Evolutionary conservation across 2,113 vertebrate species (phyloP).

Genomic region (Lepisosteus osseus): DNA sequence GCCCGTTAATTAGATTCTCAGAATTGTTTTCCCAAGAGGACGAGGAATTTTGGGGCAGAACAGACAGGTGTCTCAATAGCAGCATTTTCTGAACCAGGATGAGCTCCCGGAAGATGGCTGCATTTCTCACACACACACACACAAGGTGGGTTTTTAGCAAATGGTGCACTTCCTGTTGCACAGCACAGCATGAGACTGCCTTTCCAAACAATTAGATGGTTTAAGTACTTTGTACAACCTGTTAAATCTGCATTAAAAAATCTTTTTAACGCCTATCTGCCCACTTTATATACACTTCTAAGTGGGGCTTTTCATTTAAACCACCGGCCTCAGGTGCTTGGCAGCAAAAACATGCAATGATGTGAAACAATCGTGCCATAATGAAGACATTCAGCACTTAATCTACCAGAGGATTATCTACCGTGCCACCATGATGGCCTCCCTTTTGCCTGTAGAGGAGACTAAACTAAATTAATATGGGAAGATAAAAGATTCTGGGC

Average conservation of each 20-base stretch:
- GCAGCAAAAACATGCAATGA: constrained; percentile 4
- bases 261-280: not conserved
- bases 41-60: too few relatives aligned
- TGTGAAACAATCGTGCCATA: not conserved
- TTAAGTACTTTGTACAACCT: not conserved
- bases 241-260: not conserved
- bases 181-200: not conserved
- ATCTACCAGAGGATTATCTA: not conserved
- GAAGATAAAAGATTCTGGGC: not conserved
- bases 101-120: too few relatives aligned
- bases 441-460: not conserved
- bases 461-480: constrained; percentile 2
- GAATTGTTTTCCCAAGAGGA: too few relatives aligned
- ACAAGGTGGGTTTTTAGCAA: too few relatives aligned
- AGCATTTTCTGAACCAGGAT: too few relatives aligned
- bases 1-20: too few relatives aligned
- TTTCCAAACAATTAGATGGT: constrained; percentile 4
- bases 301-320: constrained; percentile 7
- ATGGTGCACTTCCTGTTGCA: too few relatives aligned
- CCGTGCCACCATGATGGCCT: not conserved
- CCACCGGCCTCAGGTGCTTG: not conserved
- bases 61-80: too few relatives aligned
- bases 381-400: constrained; percentile 13
- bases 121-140: too few relatives aligned
- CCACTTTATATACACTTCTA: constrained; percentile 6